Percentiles rank a stretch among this genome's conserved stretches.
phyloP scores from a whole-genome alignment of 1,140 invertebrate genomes.

The Drosophila pectinifera region DNA sequence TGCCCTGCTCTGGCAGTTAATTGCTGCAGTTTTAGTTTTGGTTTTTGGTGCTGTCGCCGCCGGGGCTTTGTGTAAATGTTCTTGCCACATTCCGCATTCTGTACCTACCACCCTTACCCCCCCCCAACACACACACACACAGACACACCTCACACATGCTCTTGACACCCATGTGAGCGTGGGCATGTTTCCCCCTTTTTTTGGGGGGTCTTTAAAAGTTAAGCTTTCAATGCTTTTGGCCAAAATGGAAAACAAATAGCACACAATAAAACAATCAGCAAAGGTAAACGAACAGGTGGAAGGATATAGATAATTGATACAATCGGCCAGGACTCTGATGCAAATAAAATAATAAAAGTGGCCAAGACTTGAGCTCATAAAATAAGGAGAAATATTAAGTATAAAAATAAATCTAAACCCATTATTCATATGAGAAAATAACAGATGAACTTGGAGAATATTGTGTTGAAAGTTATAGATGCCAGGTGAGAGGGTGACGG shows the following conservation, averaged over 20 bases:
- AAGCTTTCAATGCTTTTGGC: conserved; percentile 13
- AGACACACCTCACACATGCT: conserved; percentile 1
- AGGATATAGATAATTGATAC: conserved; percentile 21
- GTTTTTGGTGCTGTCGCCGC: conserved; percentile 46
- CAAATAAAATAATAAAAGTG: neutral
- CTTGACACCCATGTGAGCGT: too few relatives aligned
- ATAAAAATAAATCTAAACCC: too few relatives aligned
- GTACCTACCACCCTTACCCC: neutral
- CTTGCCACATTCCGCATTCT: conserved; percentile 49
- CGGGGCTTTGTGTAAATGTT: conserved; percentile 50
- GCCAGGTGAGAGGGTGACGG: neutral
- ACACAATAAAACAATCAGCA: conserved; percentile 26
- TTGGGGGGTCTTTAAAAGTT: conserved; percentile 32
- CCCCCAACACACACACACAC: neutral
- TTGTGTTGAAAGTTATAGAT: too few relatives aligned
- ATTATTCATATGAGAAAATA: too few relatives aligned
- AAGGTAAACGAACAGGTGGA: conserved; percentile 21
- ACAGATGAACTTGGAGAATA: too few relatives aligned
- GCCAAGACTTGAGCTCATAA: neutral
- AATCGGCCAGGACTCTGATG: conserved; percentile 4
- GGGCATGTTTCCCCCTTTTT: too few relatives aligned
- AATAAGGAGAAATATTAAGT: too few relatives aligned
- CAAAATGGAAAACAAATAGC: conserved; percentile 42
- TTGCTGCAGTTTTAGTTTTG: conserved; percentile 50
- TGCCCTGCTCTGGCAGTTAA: conserved; percentile 40